Conservation (phyloP, 2,113 vertebrate species). For the Leiothrix lutea region DNA sequence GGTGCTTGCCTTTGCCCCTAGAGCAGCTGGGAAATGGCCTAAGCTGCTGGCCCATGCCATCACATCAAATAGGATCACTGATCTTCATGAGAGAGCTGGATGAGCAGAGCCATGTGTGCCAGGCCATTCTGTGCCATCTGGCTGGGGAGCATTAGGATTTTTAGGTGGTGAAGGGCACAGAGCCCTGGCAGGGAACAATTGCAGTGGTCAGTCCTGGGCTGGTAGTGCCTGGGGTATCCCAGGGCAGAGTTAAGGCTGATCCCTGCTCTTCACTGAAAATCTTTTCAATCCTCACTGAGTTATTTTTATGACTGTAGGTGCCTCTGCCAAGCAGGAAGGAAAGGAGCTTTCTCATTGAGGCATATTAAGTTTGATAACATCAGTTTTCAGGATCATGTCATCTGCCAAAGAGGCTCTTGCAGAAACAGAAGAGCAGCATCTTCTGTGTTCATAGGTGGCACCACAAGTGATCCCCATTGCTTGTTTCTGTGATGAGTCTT, state of each 20-base stretch:
- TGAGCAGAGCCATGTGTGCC: fast-evolving
- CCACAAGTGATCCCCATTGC: not conserved
- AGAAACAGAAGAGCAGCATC: not conserved
- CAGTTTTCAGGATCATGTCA: not conserved
- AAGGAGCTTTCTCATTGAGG: not conserved
- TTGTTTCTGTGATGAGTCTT: not conserved
- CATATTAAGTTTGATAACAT: not conserved
- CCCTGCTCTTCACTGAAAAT: not conserved
- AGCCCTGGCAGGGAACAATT: not conserved
- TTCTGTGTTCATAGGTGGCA: not conserved
- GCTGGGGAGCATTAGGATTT: not conserved
- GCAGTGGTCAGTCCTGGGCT: not conserved
- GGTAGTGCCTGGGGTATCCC: not conserved
- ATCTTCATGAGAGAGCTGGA: not conserved
- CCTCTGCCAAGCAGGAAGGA: not conserved
- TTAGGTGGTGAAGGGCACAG: not conserved
- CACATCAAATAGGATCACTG: not conserved
- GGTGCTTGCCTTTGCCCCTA: not conserved
- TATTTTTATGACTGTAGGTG: not conserved
- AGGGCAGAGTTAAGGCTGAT: not conserved
- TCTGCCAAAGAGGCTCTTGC: not conserved
- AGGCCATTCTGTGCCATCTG: not conserved
- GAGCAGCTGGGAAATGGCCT: not conserved
- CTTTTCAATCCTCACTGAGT: not conserved
- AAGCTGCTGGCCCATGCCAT: not conserved